These are phyloP conservation scores for Fregata magnificens DNA, from an alignment of 2,113 vertebrate species.

Conservation along the genomic window DNA sequence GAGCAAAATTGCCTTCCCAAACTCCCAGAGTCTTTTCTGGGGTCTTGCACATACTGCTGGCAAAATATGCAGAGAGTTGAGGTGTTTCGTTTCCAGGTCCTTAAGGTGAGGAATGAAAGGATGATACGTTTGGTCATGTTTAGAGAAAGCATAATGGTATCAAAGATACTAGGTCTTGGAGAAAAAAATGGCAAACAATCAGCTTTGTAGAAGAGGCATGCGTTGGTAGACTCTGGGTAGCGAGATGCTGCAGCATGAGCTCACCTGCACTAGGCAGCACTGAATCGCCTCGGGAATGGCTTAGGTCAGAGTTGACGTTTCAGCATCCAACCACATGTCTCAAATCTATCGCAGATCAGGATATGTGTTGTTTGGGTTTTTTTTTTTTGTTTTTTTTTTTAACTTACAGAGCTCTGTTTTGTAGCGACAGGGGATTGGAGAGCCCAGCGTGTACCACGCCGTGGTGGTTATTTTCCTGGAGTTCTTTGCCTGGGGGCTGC, in stretches of 20 bases:
- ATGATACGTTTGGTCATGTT: rapidly evolving
- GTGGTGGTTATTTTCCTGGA: slow-evolving; percentile 93
- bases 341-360: rapidly evolving
- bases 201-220: not conserved
- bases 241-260: not conserved
- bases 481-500: slow-evolving; percentile 91
- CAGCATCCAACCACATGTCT: rapidly evolving
- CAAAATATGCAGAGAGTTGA: not conserved
- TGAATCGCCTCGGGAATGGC: rapidly evolving
- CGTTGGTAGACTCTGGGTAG: rapidly evolving
- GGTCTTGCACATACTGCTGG: not conserved
- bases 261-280: rapidly evolving
- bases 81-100: not conserved
- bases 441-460: slow-evolving; percentile 91
- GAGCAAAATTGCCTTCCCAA: not conserved
- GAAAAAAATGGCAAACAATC: rapidly evolving
- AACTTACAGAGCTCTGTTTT: not conserved
- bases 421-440: slow-evolving; percentile 89
- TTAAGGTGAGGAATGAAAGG: not conserved
- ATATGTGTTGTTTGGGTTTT: rapidly evolving
- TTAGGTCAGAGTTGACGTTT: rapidly evolving
- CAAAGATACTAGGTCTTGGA: not conserved
- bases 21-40: not conserved
- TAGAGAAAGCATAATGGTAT: not conserved
- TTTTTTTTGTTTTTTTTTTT: too few relatives aligned